Percentiles rank a stretch among this genome's conserved stretches.
Conservation (phyloP, 2,113 vertebrate species). For the Sisor rabdophorus region DNA sequence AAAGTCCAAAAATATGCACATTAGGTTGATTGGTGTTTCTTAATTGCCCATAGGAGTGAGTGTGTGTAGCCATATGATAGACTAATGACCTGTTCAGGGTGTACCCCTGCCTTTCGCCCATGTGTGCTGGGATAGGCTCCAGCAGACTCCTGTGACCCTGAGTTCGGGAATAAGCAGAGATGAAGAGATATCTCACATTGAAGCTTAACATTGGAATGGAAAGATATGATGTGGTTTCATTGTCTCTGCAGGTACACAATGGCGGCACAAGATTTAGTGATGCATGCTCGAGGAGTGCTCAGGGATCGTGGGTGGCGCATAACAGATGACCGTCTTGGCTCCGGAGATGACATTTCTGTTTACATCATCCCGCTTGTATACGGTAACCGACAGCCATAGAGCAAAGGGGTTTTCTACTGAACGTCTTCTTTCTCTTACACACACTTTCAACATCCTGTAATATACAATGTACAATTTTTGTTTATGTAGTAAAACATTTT, state of each 20-base stretch:
- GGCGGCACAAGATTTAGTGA: slow-evolving; percentile 93
- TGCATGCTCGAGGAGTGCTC: slow-evolving; percentile 89
- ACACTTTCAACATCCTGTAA: not conserved
- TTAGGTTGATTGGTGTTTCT: too few species aligned
- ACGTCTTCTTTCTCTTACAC: not conserved
- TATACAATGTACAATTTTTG: slow-evolving; percentile 21
- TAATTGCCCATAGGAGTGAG: too few species aligned
- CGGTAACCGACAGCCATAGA: slow-evolving; percentile 79
- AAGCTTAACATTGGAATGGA: too few species aligned
- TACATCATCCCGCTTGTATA: slow-evolving; percentile 91
- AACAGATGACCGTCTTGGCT: slow-evolving; percentile 88
- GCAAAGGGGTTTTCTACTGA: not conserved
- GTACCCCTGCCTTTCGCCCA: too few species aligned
- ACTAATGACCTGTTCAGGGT: too few species aligned
- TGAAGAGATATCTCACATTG: too few species aligned
- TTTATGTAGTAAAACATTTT: slow-evolving; percentile 2
- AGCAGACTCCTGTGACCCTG: too few species aligned
- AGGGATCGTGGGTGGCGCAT: slow-evolving; percentile 96
- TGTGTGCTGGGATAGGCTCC: too few species aligned
- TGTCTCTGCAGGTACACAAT: slow-evolving; percentile 81
- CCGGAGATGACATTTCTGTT: slow-evolving; percentile 95
- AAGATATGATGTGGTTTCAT: not conserved
- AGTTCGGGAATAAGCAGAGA: too few species aligned
- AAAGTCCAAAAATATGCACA: too few species aligned
- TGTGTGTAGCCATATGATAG: too few species aligned